Evolutionary conservation across 37 sponge, comb jelly and placozoan genomes (phyloP), one percentile per base, ranked within the genome.

Genomic region (Bolinopsis microptera): DNA sequence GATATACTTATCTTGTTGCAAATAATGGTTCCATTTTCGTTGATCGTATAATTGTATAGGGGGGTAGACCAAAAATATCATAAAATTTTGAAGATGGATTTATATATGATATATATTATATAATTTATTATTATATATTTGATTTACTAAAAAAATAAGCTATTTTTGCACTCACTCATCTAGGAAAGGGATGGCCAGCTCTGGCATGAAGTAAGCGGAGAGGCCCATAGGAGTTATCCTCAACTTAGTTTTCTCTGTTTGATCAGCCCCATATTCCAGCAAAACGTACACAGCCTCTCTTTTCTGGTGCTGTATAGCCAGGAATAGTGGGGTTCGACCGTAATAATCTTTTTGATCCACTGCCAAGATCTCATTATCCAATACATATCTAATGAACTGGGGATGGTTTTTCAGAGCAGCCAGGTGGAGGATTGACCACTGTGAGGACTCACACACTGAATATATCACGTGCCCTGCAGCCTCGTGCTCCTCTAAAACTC

Each of bases 141-240:
- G 9, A 18, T 48, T 48, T 18, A 18, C 13, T 13, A 18, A 13
- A 48, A 48, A 48, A 48, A 13, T 18, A n/a, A n/a, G n/a, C 5
- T 18, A 18, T 18, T 48, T 48, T 48, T 8, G 26, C 31, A 30
- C 75, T 72, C 18, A 72, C 75, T 72, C 75, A 28, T 72, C 18
- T 30, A 72, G 75, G 75, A 72, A 72, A 5, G 26, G 75, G 13
- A 72, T 30, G 5, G 75, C 26, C 75, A 72, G 75, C 27, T 72
- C 75, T 30, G 75, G 75, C 75, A 72, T 72, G 75, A 72, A 72
- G 75, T 72, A 72, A n/a, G 31, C 31, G 26, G 75, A n/a, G 3
- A 28, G 5, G 3, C 75, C 75, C 5, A 28, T 5, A 5, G 75
- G 31, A 72, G 75, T 72, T 24, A 72, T 30, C 75, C 26, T 28